Percentiles rank a stretch among this genome's conserved stretches.
Evolutionary conservation across 2,797 vertebrate species (phyloP).

Genomic region (Parotocinclus haroldoi): DNA sequence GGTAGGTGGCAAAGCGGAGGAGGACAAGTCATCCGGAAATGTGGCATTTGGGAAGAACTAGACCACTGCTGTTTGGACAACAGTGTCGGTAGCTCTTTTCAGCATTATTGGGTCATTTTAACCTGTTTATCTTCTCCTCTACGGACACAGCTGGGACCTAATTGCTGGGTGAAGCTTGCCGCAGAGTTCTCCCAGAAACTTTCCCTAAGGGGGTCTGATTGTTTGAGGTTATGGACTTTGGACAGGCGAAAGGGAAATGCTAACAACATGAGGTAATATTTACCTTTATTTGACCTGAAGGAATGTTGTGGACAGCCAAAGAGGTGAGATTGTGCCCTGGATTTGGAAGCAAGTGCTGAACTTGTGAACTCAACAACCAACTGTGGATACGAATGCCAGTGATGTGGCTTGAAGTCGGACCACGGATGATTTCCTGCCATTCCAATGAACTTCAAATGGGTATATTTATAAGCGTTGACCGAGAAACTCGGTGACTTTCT

Average conservation of each 20-base stretch:
- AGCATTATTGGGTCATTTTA: not conserved
- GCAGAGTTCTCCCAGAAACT: constrained; percentile 6
- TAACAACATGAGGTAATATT: constrained; percentile 47
- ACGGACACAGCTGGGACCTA: not conserved
- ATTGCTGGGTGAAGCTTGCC: constrained; percentile 7
- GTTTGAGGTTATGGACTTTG: constrained; percentile 18
- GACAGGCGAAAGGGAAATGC: constrained; percentile 15
- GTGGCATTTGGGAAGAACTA: constrained; percentile 37
- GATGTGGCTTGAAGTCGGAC: constrained; percentile 37
- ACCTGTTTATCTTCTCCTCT: constrained; percentile 7
- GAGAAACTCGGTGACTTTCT: constrained; percentile 16
- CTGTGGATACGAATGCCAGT: constrained; percentile 38
- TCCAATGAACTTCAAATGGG: constrained; percentile 22
- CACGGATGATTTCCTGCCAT: constrained; percentile 33
- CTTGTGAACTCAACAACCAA: constrained; percentile 34
- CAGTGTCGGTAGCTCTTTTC: constrained; percentile 19
- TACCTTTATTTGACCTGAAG: constrained; percentile 41
- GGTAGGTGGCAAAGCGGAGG: constrained; percentile 43
- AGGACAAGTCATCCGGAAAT: constrained; percentile 30
- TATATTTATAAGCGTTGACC: constrained; percentile 29
- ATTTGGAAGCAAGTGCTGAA: constrained; percentile 42
- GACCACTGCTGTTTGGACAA: constrained; percentile 27
- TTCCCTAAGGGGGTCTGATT: constrained; percentile 12
- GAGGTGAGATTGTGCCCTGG: constrained; percentile 31
- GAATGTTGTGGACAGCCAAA: constrained; percentile 35